Percentiles rank a stretch among this genome's conserved stretches.
Conservation (phyloP, 2,888 invertebrate genomes). For the Chaitophorus viminalis region DNA sequence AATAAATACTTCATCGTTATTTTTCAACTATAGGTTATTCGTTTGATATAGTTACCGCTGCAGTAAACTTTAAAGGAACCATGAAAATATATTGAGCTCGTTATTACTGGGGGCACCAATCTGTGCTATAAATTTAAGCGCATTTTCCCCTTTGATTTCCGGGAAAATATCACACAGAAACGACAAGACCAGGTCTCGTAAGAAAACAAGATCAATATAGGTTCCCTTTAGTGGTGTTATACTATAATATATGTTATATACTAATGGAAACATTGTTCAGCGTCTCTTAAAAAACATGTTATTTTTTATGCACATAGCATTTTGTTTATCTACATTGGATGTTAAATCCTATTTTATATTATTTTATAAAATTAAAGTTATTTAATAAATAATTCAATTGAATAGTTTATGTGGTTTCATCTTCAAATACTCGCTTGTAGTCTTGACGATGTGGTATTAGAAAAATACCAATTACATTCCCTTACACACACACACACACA, state of each 20-base stretch:
- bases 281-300: background rate
- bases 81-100: conserved; percentile 41
- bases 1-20: conserved; percentile 4
- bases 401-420: background rate
- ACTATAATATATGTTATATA: too few species aligned
- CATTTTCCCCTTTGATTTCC: conserved; percentile 16
- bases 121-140: conserved; percentile 33
- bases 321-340: background rate
- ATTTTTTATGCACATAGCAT: background rate
- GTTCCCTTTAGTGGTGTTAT: background rate
- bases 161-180: background rate
- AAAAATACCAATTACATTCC: background rate
- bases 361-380: background rate
- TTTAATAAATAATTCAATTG: too few species aligned
- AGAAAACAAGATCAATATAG: conserved; percentile 30
- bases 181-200: background rate
- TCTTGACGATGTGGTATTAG: background rate
- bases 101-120: conserved; percentile 27
- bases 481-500: background rate
- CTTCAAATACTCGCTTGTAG: background rate
- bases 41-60: conserved; percentile 16
- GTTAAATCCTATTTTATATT: background rate
- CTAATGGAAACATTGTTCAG: background rate
- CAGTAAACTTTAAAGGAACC: conserved; percentile 1
- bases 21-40: background rate